phyloP scores from a whole-genome alignment of 2,888 invertebrate genomes.

The Conops quadrifasciatus region DNA sequence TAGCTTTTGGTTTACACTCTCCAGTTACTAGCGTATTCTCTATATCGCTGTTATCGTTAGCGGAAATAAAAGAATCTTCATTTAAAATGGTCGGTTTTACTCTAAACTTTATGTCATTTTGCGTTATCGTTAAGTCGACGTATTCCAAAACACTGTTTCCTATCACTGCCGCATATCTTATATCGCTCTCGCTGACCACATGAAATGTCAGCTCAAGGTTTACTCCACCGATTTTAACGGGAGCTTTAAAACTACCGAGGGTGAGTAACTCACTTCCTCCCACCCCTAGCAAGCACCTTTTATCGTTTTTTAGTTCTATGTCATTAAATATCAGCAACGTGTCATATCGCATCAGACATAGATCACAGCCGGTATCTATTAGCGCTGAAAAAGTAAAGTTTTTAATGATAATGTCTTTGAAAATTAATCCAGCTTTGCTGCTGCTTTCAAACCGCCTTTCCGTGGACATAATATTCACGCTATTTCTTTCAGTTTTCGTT shows the following conservation, averaged over 20 bases:
- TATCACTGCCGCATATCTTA: conserved; percentile 18
- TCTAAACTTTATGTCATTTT: conserved; percentile 8
- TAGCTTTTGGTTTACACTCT: not conserved
- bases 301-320: conserved; percentile 13
- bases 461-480: not conserved
- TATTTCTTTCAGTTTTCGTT: not conserved
- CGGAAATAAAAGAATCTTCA: not conserved
- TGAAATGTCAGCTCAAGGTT: conserved; percentile 19
- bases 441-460: not conserved
- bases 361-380: conserved; percentile 18
- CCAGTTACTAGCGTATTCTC: not conserved
- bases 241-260: conserved; percentile 26
- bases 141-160: conserved; percentile 20
- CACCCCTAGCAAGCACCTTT: conserved; percentile 7
- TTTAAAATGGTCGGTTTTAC: not conserved
- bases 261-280: conserved; percentile 23
- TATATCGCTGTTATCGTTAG: too few species aligned
- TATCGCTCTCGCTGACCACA: conserved; percentile 25
- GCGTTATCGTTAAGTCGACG: not conserved
- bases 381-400: not conserved
- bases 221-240: conserved; percentile 4
- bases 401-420: not conserved
- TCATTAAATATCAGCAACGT: conserved; percentile 18
- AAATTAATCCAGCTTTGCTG: not conserved
- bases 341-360: conserved; percentile 31